Base-by-base conservation (phyloP, 2,113 vertebrate genomes). In the Neolamprologus variostigma region DNA sequence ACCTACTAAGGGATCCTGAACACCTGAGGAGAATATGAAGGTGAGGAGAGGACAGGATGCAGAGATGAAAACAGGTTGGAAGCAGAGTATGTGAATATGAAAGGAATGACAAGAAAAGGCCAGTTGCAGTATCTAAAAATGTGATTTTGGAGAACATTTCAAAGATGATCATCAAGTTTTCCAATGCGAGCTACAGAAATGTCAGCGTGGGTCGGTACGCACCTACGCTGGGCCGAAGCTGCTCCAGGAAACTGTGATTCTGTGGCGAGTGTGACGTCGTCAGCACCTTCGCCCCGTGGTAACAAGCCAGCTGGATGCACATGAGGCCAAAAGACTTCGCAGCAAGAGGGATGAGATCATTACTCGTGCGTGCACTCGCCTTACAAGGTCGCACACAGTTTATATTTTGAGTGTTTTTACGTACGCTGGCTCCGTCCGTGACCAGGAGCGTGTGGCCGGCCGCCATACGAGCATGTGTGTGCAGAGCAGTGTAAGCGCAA, bases 371-470 rank as follows among this genome's bases (percentile, higher is more conserved):
- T 28, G 23, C 6, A 28, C 9, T 45, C 8, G 14, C 10, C 12
- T 51, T 51, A 28, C 0, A 47, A 73, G 40, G 40, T 73, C 21
- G 6, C 68, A 17, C 68, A 17, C 21, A 7, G 40, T 76, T 28
- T 76, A 26, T 28, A 45, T 28, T 26, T 3, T 42, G n/a, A 71
- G 68, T 19, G 16, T 45, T 89, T 63, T 93, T 63, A 98, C 98
- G 1, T 96, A 99, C 99, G 90, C 97, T 98, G 33, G 97, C 98
- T 91, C 98, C 99, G 6, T 99, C 98, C 95, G 98, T 94, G 40
- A 99, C 94, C 16, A 99, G 96, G 33, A 99, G 97, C 2, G 96
- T 97, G 31, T 96, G 97, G 57, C 98, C 98, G 2, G 96, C 95
- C 16, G 96, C 96, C 90, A 98, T 95, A 21, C 91, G 97, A 68